These are phyloP conservation scores for Cyclina sinensis DNA, from an alignment of 1,140 invertebrate genomes.

Conservation along the genomic window DNA sequence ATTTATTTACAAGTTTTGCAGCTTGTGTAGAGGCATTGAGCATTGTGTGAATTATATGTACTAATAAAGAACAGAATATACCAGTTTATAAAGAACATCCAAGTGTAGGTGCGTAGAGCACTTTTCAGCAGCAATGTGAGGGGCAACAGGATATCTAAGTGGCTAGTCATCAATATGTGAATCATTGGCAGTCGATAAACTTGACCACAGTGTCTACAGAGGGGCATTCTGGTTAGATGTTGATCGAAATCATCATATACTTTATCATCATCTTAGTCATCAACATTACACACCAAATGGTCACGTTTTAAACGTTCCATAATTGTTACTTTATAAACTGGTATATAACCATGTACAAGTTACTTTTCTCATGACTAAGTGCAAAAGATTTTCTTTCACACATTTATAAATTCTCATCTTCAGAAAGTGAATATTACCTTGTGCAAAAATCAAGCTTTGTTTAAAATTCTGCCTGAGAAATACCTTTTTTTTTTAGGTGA, in stretches of 20 bases:
- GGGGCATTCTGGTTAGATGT: neutral
- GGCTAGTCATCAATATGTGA: constrained; percentile 1
- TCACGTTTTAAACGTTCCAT: neutral
- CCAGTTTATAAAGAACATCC: neutral
- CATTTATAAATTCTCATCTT: too few relatives aligned
- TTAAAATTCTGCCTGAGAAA: too few relatives aligned
- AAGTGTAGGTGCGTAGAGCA: constrained; percentile 51
- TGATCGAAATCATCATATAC: neutral
- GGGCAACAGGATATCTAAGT: neutral
- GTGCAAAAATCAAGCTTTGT: too few relatives aligned
- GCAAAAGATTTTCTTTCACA: too few relatives aligned
- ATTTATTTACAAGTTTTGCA: neutral
- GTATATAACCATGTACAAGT: neutral
- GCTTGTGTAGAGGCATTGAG: constrained; percentile 41
- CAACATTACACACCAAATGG: neutral
- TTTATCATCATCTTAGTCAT: constrained; percentile 7
- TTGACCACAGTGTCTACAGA: neutral
- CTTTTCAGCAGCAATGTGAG: constrained; percentile 53
- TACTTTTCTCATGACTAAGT: neutral
- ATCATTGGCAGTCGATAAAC: neutral
- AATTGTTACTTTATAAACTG: constrained; percentile 1
- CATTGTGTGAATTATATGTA: constrained; percentile 39
- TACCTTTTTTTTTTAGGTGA: too few relatives aligned
- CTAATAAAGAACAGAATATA: neutral
- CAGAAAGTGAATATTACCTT: too few relatives aligned